Evolutionary conservation across 2,113 vertebrate genomes (phyloP).

Genomic region (Brachirus orientalis): DNA sequence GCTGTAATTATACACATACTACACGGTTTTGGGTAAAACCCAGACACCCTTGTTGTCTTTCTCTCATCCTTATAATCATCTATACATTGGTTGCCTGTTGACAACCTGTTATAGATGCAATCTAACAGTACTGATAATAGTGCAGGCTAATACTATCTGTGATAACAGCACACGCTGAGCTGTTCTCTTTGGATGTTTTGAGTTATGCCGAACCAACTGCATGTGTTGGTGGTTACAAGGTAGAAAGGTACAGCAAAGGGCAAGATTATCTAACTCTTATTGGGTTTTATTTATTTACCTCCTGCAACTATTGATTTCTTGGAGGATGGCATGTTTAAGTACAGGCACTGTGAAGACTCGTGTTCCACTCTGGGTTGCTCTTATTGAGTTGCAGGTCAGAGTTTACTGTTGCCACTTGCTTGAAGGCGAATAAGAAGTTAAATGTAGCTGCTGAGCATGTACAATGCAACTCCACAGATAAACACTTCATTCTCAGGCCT

Average conservation of each 20-base stretch:
- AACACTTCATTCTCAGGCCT: conserved; percentile 47
- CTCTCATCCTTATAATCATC: conserved; percentile 60
- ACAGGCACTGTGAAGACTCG: conserved; percentile 47
- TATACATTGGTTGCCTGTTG: conserved; percentile 48
- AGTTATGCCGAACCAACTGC: conserved; percentile 38
- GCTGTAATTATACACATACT: conserved; percentile 72
- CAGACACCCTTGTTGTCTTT: conserved; percentile 56
- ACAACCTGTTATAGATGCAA: conserved; percentile 54
- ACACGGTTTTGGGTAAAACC: conserved; percentile 69
- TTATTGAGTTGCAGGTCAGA: conserved; percentile 67
- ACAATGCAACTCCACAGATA: conserved; percentile 57
- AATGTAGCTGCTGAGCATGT: conserved; percentile 64
- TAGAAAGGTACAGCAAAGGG: conserved; percentile 64
- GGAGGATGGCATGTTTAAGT: conserved; percentile 72
- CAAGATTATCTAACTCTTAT: conserved; percentile 70
- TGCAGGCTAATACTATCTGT: too few relatives aligned
- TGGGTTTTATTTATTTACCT: conserved; percentile 74
- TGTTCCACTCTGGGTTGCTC: conserved; percentile 47
- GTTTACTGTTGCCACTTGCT: conserved; percentile 65
- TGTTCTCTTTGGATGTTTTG: conserved; percentile 44
- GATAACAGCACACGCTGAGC: too few relatives aligned
- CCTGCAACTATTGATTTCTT: conserved; percentile 76
- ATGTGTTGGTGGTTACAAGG: conserved; percentile 64
- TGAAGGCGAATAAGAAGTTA: conserved; percentile 65
- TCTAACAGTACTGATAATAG: conserved; percentile 19